A percentile compares a stretch with the other conserved stretches of the same genome.
Evolutionary conservation across 2,888 invertebrate species (phyloP).

Genomic region (Ochropleura plecta): DNA sequence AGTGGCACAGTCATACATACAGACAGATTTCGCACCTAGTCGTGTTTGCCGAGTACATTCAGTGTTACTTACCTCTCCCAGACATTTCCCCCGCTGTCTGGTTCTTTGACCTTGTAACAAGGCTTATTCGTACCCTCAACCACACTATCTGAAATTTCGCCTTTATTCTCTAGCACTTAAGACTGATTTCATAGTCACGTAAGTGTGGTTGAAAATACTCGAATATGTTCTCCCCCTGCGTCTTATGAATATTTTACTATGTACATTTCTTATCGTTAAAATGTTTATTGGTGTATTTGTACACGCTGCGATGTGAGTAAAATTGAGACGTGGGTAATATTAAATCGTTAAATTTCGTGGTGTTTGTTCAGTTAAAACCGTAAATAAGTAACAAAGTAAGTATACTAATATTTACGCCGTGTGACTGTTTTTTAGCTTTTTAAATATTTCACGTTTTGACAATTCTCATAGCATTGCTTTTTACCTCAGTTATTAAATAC

Average conservation of each 20-base stretch:
- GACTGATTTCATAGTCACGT: background rate
- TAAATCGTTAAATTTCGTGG: slow-evolving; percentile 21
- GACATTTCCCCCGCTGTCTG: slow-evolving; percentile 68
- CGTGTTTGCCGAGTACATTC: slow-evolving; percentile 40
- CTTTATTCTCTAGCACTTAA: slow-evolving; percentile 8
- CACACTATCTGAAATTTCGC: background rate
- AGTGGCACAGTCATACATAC: slow-evolving; percentile 9
- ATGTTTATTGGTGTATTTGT: slow-evolving; percentile 52
- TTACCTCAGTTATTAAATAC: too few species aligned
- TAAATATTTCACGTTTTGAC: background rate
- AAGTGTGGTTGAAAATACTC: slow-evolving; percentile 15
- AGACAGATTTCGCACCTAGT: slow-evolving; percentile 11
- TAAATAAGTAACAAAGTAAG: background rate
- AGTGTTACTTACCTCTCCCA: slow-evolving; percentile 51
- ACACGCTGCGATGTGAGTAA: slow-evolving; percentile 33
- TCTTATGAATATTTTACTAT: slow-evolving; percentile 59
- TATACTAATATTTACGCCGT: background rate
- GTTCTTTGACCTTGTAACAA: slow-evolving; percentile 73
- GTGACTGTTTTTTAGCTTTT: background rate
- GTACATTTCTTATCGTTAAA: slow-evolving; percentile 50
- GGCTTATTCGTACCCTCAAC: slow-evolving; percentile 35
- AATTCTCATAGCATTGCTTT: background rate
- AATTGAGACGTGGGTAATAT: slow-evolving; percentile 30
- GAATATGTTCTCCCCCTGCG: slow-evolving; percentile 62
- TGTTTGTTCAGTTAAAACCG: background rate